These are phyloP conservation scores for Apteryx mantelli DNA, from an alignment of 2,113 vertebrate genomes.

Conservation along the genomic window DNA sequence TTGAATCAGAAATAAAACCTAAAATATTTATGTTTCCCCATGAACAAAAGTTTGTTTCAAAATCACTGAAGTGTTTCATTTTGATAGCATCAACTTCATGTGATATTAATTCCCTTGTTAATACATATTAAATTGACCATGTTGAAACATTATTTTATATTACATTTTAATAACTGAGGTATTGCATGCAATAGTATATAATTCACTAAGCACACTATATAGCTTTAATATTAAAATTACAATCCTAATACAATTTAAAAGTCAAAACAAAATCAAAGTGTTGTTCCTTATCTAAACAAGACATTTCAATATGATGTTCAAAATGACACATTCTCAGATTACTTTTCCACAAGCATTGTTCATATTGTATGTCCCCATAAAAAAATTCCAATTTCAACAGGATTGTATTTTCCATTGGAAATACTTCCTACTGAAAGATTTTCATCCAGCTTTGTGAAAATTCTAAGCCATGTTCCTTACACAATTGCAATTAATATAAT, in stretches of 20 bases:
- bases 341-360: not conserved
- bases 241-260: not conserved
- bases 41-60: slow-evolving; percentile 30
- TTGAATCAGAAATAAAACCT: not conserved
- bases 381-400: not conserved
- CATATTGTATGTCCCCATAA: not conserved
- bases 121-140: slow-evolving; percentile 4
- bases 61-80: slow-evolving; percentile 57
- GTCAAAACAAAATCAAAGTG: not conserved
- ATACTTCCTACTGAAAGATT: not conserved
- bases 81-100: not conserved
- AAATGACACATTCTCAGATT: not conserved
- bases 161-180: not conserved
- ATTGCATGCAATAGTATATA: not conserved
- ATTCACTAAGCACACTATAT: not conserved
- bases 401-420: not conserved
- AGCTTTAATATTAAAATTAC: not conserved
- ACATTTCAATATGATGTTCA: not conserved
- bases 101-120: slow-evolving; percentile 49
- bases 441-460: not conserved
- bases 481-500: not conserved
- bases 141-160: not conserved
- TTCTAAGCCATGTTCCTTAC: not conserved
- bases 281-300: not conserved
- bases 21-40: not conserved